These are phyloP conservation scores for Drosophila engyochracea DNA, from an alignment of 2,888 invertebrate species.

Conservation along the genomic window DNA sequence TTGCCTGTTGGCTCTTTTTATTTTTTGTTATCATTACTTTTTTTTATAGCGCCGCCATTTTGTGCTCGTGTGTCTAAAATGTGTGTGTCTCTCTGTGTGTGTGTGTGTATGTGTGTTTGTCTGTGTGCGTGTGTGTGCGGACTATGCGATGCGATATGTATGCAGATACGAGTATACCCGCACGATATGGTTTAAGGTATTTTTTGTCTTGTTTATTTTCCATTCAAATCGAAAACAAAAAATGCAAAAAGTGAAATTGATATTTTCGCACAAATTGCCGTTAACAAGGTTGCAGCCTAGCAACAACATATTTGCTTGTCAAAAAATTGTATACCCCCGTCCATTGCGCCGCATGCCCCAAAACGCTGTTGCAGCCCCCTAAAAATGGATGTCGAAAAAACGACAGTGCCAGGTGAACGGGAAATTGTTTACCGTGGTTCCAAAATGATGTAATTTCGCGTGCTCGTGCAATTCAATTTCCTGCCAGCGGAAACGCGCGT, in stretches of 20 bases:
- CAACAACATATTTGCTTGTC: conserved; percentile 69
- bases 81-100: background rate
- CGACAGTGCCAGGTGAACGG: conserved; percentile 70
- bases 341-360: background rate
- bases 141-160: conserved; percentile 19
- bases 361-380: conserved; percentile 5
- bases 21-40: conserved; percentile 52
- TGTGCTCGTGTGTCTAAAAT: conserved; percentile 22
- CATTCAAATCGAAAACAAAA: conserved; percentile 42
- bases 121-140: background rate
- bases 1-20: conserved; percentile 64
- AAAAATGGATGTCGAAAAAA: conserved; percentile 25
- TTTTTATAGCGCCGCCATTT: conserved; percentile 54
- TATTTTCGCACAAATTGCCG: conserved; percentile 72
- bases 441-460: conserved; percentile 84
- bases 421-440: conserved; percentile 81
- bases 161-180: conserved; percentile 31
- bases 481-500: conserved; percentile 82
- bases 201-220: conserved; percentile 14
- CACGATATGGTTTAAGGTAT: conserved; percentile 29
- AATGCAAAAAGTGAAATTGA: conserved; percentile 67
- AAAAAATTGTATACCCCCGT: conserved; percentile 47
- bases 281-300: conserved; percentile 68
- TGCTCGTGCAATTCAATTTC: conserved; percentile 84
- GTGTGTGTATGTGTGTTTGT: conserved; percentile 10